Evolutionary conservation across 1,140 invertebrate genomes (phyloP).

Genomic region (Leptinotarsa defecta): DNA sequence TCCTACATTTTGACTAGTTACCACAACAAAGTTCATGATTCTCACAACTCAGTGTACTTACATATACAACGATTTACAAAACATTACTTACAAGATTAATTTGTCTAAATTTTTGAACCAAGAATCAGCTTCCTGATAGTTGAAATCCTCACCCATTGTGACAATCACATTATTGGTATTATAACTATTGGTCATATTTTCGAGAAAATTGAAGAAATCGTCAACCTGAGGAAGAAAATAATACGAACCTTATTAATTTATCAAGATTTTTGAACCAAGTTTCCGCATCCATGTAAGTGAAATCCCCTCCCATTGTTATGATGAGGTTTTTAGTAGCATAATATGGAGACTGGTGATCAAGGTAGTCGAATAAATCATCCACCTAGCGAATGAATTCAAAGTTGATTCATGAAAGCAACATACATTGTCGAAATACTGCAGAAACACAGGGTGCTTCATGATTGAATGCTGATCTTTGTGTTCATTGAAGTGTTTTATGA

Average conservation of each 20-base stretch:
- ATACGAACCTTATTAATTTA: constrained; percentile 80
- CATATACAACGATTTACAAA: constrained; percentile 60
- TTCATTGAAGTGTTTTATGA: no score
- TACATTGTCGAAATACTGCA: no score
- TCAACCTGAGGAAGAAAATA: constrained; percentile 55
- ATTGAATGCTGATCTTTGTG: no score
- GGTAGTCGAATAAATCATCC: constrained; percentile 62
- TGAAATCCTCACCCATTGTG: constrained; percentile 94
- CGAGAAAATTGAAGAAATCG: constrained; percentile 64
- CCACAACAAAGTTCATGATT: no score
- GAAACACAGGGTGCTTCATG: no score
- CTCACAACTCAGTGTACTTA: no score
- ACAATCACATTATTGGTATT: constrained; percentile 77
- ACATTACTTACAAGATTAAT: constrained; percentile 74
- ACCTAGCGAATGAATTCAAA: constrained; percentile 54
- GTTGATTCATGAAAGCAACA: background rate
- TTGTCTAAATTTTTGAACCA: constrained; percentile 90
- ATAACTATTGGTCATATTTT: constrained; percentile 58
- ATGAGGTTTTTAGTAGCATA: constrained; percentile 77
- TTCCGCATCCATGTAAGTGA: constrained; percentile 84
- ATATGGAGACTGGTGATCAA: constrained; percentile 52
- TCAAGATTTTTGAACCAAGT: constrained; percentile 88
- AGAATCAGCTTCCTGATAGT: constrained; percentile 81
- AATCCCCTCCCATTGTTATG: constrained; percentile 93
- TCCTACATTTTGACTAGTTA: no score